These are phyloP conservation scores for Hanleya hanleyi DNA, from an alignment of 2,888 invertebrate species.

Conservation along the genomic window DNA sequence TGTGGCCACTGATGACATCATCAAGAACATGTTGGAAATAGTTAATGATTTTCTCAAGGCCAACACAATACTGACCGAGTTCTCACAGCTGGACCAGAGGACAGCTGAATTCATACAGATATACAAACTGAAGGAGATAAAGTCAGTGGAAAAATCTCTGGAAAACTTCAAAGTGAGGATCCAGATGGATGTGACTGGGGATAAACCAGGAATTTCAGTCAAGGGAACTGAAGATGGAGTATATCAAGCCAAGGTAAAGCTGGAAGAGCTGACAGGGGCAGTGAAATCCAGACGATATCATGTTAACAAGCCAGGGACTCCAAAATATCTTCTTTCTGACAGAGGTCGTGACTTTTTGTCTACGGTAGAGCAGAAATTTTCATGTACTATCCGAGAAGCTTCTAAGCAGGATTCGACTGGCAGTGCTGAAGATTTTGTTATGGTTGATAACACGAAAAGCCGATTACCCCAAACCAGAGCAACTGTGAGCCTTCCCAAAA, in stretches of 20 bases:
- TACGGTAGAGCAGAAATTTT: background rate
- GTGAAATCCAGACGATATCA: background rate
- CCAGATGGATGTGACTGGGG: background rate
- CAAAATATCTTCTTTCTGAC: background rate
- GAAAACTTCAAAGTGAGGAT: background rate
- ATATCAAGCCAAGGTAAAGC: background rate
- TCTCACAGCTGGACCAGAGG: background rate
- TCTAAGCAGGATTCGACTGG: background rate
- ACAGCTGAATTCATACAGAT: background rate
- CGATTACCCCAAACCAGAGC: background rate
- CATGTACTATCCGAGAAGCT: background rate
- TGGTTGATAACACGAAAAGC: background rate
- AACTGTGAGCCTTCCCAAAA: constrained; percentile 24
- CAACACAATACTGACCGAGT: background rate
- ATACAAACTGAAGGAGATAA: background rate
- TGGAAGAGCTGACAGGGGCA: background rate
- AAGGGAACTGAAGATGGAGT: background rate
- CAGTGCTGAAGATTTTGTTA: background rate
- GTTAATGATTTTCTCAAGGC: background rate
- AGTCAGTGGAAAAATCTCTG: background rate
- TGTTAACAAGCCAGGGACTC: background rate
- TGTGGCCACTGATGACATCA: background rate
- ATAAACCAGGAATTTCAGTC: background rate
- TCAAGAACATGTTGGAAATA: background rate
- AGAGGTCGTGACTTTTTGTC: background rate